These are phyloP conservation scores for Chamaea fasciata DNA, from an alignment of 2,113 vertebrate genomes.

Conservation along the genomic window DNA sequence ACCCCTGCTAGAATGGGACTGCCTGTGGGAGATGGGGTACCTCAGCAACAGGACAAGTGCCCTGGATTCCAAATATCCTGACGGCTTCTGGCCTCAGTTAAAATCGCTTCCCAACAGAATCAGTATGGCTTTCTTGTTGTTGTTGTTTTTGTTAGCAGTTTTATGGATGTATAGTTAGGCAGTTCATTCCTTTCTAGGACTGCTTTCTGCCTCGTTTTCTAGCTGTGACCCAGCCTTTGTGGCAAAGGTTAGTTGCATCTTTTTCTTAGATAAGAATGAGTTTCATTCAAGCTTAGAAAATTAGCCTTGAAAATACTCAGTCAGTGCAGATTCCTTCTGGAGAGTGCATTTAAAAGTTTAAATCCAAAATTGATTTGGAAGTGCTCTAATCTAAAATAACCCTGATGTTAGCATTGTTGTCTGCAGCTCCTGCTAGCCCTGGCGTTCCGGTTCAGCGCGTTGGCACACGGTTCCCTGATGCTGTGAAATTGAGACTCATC, in stretches of 20 bases:
- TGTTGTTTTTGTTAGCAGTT: background rate
- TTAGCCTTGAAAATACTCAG: slow-evolving; percentile 54
- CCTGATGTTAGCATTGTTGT: slow-evolving; percentile 71
- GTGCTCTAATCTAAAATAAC: slow-evolving; percentile 76
- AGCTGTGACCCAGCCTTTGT: background rate
- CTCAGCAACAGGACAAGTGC: background rate
- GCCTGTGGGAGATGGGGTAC: background rate
- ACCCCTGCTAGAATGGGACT: background rate
- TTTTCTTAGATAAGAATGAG: slow-evolving; percentile 20
- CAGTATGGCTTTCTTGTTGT: background rate
- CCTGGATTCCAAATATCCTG: background rate
- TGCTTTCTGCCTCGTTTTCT: background rate
- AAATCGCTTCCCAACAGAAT: background rate
- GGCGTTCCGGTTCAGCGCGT: slow-evolving; percentile 72
- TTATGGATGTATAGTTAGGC: background rate
- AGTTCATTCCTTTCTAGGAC: background rate
- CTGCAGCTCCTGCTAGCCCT: slow-evolving; percentile 71
- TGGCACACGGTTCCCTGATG: slow-evolving; percentile 73
- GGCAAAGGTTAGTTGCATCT: slow-evolving; percentile 15
- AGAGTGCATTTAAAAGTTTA: slow-evolving; percentile 77
- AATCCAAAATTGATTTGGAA: slow-evolving; percentile 82
- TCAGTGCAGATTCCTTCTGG: slow-evolving; percentile 60
- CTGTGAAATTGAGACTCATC: slow-evolving; percentile 79
- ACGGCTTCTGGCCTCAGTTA: background rate
- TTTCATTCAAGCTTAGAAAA: slow-evolving; percentile 50